Evolutionary conservation across 1,140 invertebrate species (phyloP).

Genomic region (Hetaerina americana): DNA sequence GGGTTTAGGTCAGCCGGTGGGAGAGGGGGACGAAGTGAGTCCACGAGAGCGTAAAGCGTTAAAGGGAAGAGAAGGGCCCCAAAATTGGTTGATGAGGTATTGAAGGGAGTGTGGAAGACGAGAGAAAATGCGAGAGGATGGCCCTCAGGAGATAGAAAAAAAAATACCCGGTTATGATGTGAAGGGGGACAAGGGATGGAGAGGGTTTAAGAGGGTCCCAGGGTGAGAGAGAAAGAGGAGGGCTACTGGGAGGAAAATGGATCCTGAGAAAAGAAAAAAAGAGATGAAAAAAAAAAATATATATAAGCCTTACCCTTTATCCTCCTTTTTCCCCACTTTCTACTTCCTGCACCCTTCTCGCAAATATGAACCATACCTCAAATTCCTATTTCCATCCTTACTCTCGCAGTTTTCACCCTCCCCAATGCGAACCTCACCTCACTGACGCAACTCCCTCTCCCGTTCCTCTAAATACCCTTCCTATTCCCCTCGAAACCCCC

Average conservation of each 20-base stretch:
- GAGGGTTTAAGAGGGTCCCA: not conserved
- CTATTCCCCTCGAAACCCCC: not conserved
- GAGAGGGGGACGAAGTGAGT: not conserved
- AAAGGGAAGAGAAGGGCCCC: not conserved
- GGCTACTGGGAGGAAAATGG: too few relatives aligned
- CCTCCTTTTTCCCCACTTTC: too few relatives aligned
- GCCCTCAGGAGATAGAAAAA: not conserved
- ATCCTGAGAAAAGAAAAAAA: too few relatives aligned
- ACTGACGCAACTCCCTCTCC: too few relatives aligned
- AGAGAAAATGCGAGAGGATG: not conserved
- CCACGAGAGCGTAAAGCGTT: not conserved
- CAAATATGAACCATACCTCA: not conserved
- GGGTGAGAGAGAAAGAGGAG: too few relatives aligned
- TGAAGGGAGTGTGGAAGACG: not conserved
- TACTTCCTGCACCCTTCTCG: not conserved
- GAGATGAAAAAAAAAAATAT: too few relatives aligned
- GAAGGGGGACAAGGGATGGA: not conserved
- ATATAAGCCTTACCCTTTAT: too few relatives aligned
- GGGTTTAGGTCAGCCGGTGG: not conserved
- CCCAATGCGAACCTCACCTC: too few relatives aligned
- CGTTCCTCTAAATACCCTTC: too few relatives aligned
- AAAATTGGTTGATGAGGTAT: not conserved
- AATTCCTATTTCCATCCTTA: not conserved
- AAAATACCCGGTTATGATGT: not conserved
- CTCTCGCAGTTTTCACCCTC: too few relatives aligned